Base-by-base conservation (phyloP, 2,797 vertebrate genomes). In the Sparus aurata region DNA sequence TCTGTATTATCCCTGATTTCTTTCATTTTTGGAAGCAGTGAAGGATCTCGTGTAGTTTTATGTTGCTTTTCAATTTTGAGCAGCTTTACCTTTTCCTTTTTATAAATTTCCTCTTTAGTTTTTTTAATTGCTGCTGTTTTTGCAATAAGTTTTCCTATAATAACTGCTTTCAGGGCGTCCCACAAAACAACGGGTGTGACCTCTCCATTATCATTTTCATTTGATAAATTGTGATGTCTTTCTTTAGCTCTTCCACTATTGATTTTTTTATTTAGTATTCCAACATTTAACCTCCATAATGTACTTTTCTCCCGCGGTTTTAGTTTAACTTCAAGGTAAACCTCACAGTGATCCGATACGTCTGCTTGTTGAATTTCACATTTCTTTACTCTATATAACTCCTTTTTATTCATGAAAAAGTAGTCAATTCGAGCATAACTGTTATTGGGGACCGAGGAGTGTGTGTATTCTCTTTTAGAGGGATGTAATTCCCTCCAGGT, bases 81-180 rank as follows among this genome's bases (percentile, higher is more conserved):
- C 16, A 47, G 46, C 46, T 47, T 47, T 25, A 43, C 30, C 20
- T 54, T 50, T 54, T 43, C 30, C 23, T 54, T 20, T 4, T 47
- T 18, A 47, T 47, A 47, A 8, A 10, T 7, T 5, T 43, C 30
- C 30, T 3, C 45, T 46, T 2, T 46, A 3, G 15, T 16, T 46
- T 46, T 62, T 53, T 62, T 45, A 13, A 45, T 73, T 4, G 27
- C 1, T 65, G 41, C 71, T 7, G 25, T 60, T 55, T 47, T 73
- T 1, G 38, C 69, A 53, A 61, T 27, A 11, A 58, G 17, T 18
- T 60, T 47, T n/a, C 75, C 45, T 12, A 67, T 77, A 8, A 3
- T n/a, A 25, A 66, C 55, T 79, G 61, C 55, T 73, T 73, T 61
- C 12, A 72, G 47, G 47, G 66, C 68, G 3, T 78, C 41, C 65